Percentiles rank a stretch among this genome's conserved stretches.
Conservation (phyloP, 2,113 vertebrate species). For the Elgaria multicarinata region DNA sequence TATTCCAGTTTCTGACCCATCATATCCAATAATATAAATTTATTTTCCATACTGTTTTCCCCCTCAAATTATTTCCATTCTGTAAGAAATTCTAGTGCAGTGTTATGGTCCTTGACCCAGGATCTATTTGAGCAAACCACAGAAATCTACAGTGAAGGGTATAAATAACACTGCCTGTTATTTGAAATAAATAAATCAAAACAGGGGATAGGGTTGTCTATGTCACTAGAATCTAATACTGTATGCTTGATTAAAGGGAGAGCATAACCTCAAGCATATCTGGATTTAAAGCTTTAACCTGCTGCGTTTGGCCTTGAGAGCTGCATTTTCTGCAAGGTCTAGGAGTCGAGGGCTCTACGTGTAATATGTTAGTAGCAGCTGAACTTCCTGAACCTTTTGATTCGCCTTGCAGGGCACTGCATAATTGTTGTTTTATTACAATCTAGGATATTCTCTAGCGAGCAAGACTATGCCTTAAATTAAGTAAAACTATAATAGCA, state of each 20-base stretch:
- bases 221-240: constrained; percentile 40
- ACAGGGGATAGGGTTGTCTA: constrained; percentile 17
- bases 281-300: constrained; percentile 26
- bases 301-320: background rate
- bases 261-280: background rate
- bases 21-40: constrained; percentile 28
- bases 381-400: constrained; percentile 58
- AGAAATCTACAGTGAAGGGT: constrained; percentile 26
- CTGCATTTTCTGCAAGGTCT: background rate
- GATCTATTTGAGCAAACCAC: constrained; percentile 8
- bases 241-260: constrained; percentile 33
- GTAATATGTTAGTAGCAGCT: background rate
- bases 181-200: constrained; percentile 57
- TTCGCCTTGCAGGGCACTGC: background rate
- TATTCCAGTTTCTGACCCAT: background rate
- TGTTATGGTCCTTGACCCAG: constrained; percentile 2
- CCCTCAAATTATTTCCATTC: constrained; percentile 40
- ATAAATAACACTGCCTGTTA: constrained; percentile 50
- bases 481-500: background rate
- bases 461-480: background rate
- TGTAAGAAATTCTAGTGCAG: constrained; percentile 29
- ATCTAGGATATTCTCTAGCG: background rate
- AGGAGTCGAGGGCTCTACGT: constrained; percentile 10
- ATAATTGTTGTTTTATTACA: background rate
- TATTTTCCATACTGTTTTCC: constrained; percentile 30